These are phyloP conservation scores for Bombylius major DNA, from an alignment of 2,888 invertebrate genomes.

Conservation along the genomic window DNA sequence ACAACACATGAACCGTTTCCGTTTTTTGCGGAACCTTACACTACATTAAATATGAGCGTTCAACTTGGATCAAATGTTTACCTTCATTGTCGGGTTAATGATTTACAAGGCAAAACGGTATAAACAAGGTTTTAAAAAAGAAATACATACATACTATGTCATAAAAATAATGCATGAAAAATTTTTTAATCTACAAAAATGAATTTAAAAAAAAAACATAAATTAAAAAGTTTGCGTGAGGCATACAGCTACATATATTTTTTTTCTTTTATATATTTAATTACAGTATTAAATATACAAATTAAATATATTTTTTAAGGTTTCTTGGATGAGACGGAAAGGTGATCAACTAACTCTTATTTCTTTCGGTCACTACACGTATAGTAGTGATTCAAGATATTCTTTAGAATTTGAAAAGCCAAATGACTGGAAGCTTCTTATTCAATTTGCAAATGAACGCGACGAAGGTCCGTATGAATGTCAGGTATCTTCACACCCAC, in stretches of 20 bases:
- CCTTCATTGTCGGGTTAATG: conserved; percentile 54
- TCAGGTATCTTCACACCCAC: conserved; percentile 67
- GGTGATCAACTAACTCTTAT: conserved; percentile 55
- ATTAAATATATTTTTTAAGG: conserved; percentile 29
- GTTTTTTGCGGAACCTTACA: conserved; percentile 54
- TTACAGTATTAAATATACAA: no score
- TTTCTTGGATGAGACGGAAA: conserved; percentile 57
- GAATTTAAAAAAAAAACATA: no score
- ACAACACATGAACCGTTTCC: conserved; percentile 58
- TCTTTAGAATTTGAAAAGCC: conserved; percentile 56
- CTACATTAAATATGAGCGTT: conserved; percentile 51
- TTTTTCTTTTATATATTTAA: no score
- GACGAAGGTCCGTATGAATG: conserved; percentile 71
- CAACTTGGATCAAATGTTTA: conserved; percentile 52
- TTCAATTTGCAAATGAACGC: conserved; percentile 58
- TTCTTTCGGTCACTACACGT: conserved; percentile 53
- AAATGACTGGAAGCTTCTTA: conserved; percentile 63
- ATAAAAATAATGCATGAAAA: no score
- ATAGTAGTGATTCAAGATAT: conserved; percentile 53
- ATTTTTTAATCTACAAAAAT: no score
- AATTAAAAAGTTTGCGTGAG: no score
- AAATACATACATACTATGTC: background rate
- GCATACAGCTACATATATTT: no score
- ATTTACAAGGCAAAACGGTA: conserved; percentile 56
- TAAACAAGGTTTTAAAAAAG: conserved; percentile 13